A percentile compares a stretch with the other conserved stretches of the same genome.
These are phyloP conservation scores for Stratiomys singularior DNA, from an alignment of 2,888 invertebrate genomes.

Conservation along the genomic window DNA sequence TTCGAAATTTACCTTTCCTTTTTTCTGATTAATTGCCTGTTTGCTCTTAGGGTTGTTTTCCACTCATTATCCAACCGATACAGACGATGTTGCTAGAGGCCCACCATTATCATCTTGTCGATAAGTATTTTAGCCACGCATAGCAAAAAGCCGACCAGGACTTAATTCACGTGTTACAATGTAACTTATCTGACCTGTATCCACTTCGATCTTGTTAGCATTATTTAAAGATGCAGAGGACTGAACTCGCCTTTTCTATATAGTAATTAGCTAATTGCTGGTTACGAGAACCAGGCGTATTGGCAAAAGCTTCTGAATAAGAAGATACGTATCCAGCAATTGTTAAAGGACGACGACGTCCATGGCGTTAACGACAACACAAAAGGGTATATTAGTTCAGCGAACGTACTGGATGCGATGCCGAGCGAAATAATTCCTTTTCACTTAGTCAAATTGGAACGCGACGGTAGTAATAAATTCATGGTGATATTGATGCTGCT, in stretches of 20 bases:
- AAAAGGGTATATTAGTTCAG: background rate
- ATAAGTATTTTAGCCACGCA: background rate
- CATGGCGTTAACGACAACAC: too few species aligned
- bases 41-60: background rate
- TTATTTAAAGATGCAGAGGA: conserved; percentile 13
- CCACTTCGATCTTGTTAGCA: background rate
- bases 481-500: background rate
- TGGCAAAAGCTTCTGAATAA: conserved; percentile 33
- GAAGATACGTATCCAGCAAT: conserved; percentile 39
- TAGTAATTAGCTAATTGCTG: conserved; percentile 42
- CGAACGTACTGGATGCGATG: background rate
- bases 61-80: background rate
- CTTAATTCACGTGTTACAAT: background rate
- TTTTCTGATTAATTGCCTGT: conserved; percentile 12
- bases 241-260: conserved; percentile 21
- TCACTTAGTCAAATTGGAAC: conserved; percentile 19
- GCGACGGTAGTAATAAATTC: background rate
- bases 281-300: conserved; percentile 4
- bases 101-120: background rate
- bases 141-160: background rate
- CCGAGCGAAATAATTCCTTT: background rate
- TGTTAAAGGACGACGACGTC: background rate
- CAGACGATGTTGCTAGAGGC: background rate
- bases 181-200: background rate
- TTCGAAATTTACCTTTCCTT: too few species aligned